Base-by-base conservation (phyloP, 2,113 vertebrate species). In the Lucifuga dentata region DNA sequence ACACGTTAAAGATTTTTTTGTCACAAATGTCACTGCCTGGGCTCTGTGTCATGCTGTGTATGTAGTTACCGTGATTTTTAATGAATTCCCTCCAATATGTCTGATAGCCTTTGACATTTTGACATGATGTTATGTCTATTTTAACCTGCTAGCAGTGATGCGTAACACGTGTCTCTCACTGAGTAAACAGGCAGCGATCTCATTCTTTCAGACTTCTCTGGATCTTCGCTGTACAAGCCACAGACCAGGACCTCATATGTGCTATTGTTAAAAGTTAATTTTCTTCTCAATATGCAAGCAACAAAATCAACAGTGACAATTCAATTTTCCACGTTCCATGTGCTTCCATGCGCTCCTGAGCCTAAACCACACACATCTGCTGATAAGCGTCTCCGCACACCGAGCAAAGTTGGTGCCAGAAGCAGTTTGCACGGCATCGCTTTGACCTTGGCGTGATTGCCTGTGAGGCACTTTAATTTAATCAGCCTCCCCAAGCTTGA, bases 401-500 rank as follows among this genome's bases (percentile, higher is more conserved):
- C 33, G 55, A 76, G 84, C 69, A 80, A 86, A 83, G 83, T 81
- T 81, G 79, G 68, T 88, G 88, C 87, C 89, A 89, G 65, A 86
- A 85, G 83, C 72, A 64, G 78, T 90, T 91, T 87, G 83, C 78
- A 24, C 81, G 68, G 81, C 80, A 83, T 90, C 87, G 77, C 75
- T 90, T 81, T 91, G 89, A 93, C 92, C 91, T 93, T 92, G 90
- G 79, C 85, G 73, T 89, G 86, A 92, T 90, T 90, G 88, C 86
- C 85, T 89, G 86, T 77, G 87, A 91, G 89, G 77, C 88, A 84
- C 87, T 92, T 92, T 91, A 93, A 92, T 93, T 90, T 92, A 92
- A 93, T 93, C 89, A 89, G 73, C 86, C 90, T 83, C 84, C 80
- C 82, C 64, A 55, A 83, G 82, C 81, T 84, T 85, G 81, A 85